Evolutionary conservation across 2,888 invertebrate species (phyloP).

Genomic region (Amblyjoppa proteus): DNA sequence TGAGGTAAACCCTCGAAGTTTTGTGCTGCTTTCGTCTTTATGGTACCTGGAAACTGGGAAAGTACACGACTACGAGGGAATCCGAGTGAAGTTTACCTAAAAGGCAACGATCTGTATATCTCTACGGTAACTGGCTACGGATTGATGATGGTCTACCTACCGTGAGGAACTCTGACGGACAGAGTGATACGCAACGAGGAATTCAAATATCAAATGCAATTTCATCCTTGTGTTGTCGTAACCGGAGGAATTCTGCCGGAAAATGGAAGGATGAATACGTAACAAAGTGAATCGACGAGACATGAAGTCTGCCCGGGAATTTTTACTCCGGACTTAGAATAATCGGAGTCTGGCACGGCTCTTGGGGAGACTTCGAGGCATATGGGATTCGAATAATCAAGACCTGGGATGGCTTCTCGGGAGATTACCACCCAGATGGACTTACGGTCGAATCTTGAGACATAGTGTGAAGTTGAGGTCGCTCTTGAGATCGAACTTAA

Average conservation of each 20-base stretch:
- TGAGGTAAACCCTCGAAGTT: background rate
- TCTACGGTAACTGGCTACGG: background rate
- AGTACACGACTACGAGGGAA: background rate
- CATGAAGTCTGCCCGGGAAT: too few relatives aligned
- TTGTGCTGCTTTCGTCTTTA: background rate
- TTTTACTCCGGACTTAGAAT: too few relatives aligned
- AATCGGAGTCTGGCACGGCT: too few relatives aligned
- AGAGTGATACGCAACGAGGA: constrained; percentile 18
- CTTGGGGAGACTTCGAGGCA: too few relatives aligned
- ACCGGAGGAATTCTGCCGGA: background rate
- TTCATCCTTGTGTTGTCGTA: background rate
- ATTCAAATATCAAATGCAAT: constrained; percentile 43
- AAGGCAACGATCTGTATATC: constrained; percentile 25
- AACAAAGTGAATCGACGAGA: background rate
- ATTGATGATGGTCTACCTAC: background rate
- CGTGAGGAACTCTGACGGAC: background rate
- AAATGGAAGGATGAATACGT: too few relatives aligned
- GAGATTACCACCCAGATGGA: too few relatives aligned
- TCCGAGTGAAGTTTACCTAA: constrained; percentile 28
- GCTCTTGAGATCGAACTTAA: too few relatives aligned
- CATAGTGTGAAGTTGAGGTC: too few relatives aligned
- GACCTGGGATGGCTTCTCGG: too few relatives aligned
- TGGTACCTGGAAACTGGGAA: background rate
- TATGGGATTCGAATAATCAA: too few relatives aligned
- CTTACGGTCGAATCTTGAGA: too few relatives aligned